phyloP scores from a whole-genome alignment of 2,113 vertebrate genomes.

The Labeo catla region DNA sequence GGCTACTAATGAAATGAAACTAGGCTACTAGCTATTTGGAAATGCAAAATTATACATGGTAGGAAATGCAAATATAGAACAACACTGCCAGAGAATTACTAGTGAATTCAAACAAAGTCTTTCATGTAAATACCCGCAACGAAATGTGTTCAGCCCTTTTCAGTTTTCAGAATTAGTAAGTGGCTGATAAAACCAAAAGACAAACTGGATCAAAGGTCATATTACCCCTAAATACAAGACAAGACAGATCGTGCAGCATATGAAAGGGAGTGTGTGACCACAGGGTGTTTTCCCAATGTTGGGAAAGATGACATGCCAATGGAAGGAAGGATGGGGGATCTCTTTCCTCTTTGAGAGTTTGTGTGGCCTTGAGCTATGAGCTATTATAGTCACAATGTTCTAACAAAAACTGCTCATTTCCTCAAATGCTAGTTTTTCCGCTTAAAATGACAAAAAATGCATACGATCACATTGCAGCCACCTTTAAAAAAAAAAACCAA shows the following conservation, averaged over 20 bases:
- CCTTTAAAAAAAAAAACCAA: not conserved
- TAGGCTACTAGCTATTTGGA: not conserved
- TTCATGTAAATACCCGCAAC: not conserved
- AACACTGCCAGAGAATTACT: not conserved
- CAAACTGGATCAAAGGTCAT: not conserved
- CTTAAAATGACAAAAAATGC: not conserved
- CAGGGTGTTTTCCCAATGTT: constrained; percentile 32
- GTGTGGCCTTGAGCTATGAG: constrained; percentile 19
- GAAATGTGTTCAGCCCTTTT: not conserved
- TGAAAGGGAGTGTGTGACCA: constrained; percentile 22
- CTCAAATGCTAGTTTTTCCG: not conserved
- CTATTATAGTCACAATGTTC: constrained; percentile 17
- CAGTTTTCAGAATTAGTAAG: not conserved
- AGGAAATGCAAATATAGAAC: not conserved
- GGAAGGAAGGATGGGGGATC: constrained; percentile 36
- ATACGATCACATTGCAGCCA: not conserved
- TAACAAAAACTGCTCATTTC: not conserved
- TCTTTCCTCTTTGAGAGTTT: constrained; percentile 23
- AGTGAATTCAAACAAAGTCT: not conserved
- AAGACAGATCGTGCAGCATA: not conserved
- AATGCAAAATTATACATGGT: not conserved
- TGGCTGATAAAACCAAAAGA: not conserved
- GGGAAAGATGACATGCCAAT: constrained; percentile 24
- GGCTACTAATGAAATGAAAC: not conserved
- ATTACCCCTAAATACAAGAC: constrained; percentile 23